Base-by-base conservation (phyloP, 2,113 vertebrate species). In the Sylvilagus bachmani region DNA sequence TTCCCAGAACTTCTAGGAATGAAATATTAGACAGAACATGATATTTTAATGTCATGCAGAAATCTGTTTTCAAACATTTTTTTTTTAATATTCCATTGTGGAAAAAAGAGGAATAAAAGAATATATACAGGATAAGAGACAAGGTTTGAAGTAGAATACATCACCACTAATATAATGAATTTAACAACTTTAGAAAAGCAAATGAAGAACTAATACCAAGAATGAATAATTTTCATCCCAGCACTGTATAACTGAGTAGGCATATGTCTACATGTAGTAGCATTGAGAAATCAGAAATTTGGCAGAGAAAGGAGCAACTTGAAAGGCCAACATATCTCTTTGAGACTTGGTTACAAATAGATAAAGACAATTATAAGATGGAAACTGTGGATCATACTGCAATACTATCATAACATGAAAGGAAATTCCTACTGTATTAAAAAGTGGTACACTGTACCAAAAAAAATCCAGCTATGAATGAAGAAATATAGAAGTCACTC, bases 151-250 rank as follows among this genome's bases (percentile, higher is more conserved):
- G 24, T 69, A 82, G 82, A 70, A 2, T 71, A 4, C 10, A 33
- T 33, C 44, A 8, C 0, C 24, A 66, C 61, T 83, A 53, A 70
- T 27, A 61, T 5, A 74, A 73, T 67, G 27, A 74, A 83, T 83
- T 67, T 27, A 61, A 69, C 13, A 14, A 9, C 25, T 49, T 55
- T 24, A 7, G 19, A 53, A 44, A 78, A 77, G 29, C 6, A 11
- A 77, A 27, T 78, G 44, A 7, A 89, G n/a, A 21, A 69, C 25
- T 36, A 44, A 81, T 58, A 12, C 53, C 10, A 13, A 4, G 19
- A 70, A 6, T 19, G 2, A 44, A 2, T 3, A 49, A 2, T 9
- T 62, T 24, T 2, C 1, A 21, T 2, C 24, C 31, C 14, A 31
- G 49, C 22, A 11, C 8, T 71, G 55, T 1, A 2, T 22, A 69